Evolutionary conservation across 2,113 vertebrate genomes (phyloP).

Genomic region (Actenoides hombroni): DNA sequence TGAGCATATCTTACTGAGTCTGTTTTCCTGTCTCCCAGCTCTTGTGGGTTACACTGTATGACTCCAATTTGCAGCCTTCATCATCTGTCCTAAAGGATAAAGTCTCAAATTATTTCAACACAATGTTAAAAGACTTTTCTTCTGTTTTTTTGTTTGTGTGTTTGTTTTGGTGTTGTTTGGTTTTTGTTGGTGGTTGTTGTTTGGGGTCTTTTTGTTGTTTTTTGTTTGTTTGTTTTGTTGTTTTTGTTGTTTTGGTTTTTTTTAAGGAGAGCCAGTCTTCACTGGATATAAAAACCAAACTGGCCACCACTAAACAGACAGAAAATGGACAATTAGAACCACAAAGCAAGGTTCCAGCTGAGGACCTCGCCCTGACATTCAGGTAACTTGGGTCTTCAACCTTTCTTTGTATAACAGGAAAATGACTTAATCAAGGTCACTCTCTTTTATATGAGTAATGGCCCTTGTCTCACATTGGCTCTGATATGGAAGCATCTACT

Average conservation of each 20-base stretch:
- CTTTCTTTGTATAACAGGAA: neutral
- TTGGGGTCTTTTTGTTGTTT: neutral
- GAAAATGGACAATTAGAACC: constrained; percentile 93
- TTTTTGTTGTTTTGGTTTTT: neutral
- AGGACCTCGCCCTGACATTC: constrained; percentile 88
- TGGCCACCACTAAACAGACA: constrained; percentile 80
- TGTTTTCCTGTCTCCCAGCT: constrained; percentile 38
- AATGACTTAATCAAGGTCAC: neutral
- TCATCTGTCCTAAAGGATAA: neutral
- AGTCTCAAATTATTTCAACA: neutral
- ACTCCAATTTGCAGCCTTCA: neutral
- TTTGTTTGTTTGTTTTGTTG: neutral
- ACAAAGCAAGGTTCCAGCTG: constrained; percentile 83
- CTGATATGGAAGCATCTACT: neutral
- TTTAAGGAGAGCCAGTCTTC: constrained; percentile 90
- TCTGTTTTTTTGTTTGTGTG: neutral
- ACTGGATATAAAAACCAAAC: constrained; percentile 90
- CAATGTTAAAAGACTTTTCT: neutral
- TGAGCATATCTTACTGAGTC: neutral
- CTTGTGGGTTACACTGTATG: neutral
- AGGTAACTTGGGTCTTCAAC: constrained; percentile 72
- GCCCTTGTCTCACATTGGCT: neutral
- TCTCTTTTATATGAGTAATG: neutral
- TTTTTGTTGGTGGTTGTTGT: neutral
- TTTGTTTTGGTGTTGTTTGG: neutral